Percentiles rank a stretch among this genome's conserved stretches.
These are phyloP conservation scores for Coelogynopora nodosa DNA, from an alignment of 2,888 invertebrate genomes.

Conservation along the genomic window DNA sequence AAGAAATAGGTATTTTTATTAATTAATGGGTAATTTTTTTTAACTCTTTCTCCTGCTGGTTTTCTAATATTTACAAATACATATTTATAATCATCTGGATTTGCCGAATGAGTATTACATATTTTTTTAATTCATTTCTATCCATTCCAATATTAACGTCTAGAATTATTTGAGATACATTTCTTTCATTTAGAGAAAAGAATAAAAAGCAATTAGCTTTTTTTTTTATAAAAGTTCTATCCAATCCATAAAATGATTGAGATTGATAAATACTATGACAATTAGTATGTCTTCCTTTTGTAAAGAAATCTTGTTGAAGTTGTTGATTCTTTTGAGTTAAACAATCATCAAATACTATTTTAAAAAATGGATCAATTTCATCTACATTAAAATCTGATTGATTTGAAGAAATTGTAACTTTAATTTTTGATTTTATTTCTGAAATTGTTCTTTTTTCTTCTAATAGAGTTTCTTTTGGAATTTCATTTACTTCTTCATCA, in stretches of 20 bases:
- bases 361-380: no score
- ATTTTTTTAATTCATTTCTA: background rate
- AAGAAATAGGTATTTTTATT: no score
- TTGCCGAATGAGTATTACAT: background rate
- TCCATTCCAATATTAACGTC: background rate
- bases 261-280: background rate
- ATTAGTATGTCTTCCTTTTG: background rate
- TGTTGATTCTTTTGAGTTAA: background rate
- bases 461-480: no score
- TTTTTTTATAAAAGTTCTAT: background rate
- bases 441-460: no score
- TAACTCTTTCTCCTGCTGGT: background rate
- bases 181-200: background rate
- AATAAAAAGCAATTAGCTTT: background rate
- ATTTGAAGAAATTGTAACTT: no score
- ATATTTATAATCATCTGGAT: background rate
- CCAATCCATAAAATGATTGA: background rate
- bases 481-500: no score
- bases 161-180: background rate
- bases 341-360: background rate
- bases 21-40: background rate
- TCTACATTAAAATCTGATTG: no score
- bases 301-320: background rate
- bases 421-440: no score
- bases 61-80: background rate